Evolutionary conservation across 2,797 vertebrate species (phyloP), one percentile per base, ranked within the genome.

Genomic region (Liasis olivaceus): DNA sequence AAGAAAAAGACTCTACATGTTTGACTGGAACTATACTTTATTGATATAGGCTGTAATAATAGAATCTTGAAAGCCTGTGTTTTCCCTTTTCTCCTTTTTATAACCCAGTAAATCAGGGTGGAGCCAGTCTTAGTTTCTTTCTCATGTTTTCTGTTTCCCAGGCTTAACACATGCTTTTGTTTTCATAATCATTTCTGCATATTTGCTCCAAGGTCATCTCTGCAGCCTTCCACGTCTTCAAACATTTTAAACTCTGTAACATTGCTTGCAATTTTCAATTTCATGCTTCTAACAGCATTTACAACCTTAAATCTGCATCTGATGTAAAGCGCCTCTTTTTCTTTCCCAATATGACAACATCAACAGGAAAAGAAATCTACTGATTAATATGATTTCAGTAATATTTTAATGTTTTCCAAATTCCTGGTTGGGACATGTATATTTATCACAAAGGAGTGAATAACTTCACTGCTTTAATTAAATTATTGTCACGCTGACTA

Each of bases 221-320:
- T 47, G 20, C 4, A 5, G 20, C 22, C 12, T 20, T 24, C 89
- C 62, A 89, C 24, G 12, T 20, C 6, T n/a, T 64, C 42, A 60
- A 89, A 95, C 94, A 89, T 62, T 93, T 64, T 62, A 36, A 89
- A 9, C 15, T 31, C 1, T 7, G n/a, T 69, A 89, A 85, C n/a
- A 58, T 28, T 85, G 72, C 31, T 62, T 9, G 42, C 47, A 36
- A 15, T 85, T 89, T 85, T 60, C 54, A 90, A 72, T 22, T 51
- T 47, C 93, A 47, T 4, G 12, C 7, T n/a, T 15, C 12, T 42
- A 88, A 47, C n/a, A 87, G 9, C n/a, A 9, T 24, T 81, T 11
- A 87, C 58, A 26, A 5, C 22, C 22, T 60, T 60, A 60, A 36
- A 11, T 60, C 31, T 87, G n/a, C 36, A 87, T 2, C 1, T n/a